Evolutionary conservation across 1,140 invertebrate species (phyloP).

Genomic region (Dufourea novaeangliae): DNA sequence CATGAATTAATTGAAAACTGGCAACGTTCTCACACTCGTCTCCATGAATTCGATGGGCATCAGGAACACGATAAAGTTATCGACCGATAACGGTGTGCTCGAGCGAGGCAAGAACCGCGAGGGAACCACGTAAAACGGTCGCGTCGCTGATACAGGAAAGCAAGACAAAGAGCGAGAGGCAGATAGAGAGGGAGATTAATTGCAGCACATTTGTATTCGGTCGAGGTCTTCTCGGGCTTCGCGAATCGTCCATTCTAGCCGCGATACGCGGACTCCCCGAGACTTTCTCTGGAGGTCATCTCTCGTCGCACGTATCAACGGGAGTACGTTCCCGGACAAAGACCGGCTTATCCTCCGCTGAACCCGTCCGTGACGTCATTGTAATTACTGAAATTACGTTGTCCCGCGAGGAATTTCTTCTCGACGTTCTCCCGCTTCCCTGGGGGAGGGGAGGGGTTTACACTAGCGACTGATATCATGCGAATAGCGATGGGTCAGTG

Average conservation of each 20-base stretch:
- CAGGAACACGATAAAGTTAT: conserved; percentile 56
- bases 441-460: background rate
- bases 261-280: background rate
- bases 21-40: background rate
- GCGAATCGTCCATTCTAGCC: conserved; percentile 1
- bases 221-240: background rate
- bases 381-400: conserved; percentile 58
- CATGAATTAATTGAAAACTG: conserved; percentile 27
- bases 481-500: too few species aligned
- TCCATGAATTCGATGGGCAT: conserved; percentile 16
- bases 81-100: conserved; percentile 35
- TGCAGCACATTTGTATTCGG: conserved; percentile 26
- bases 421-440: background rate
- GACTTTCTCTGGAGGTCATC: conserved; percentile 23
- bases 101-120: conserved; percentile 11
- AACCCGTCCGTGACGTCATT: conserved; percentile 51
- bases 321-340: background rate
- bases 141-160: too few species aligned
- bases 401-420: conserved; percentile 32
- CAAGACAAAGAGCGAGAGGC: background rate
- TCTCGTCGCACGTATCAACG: background rate
- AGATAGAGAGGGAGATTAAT: conserved; percentile 18
- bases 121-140: conserved; percentile 33
- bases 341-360: conserved; percentile 30
- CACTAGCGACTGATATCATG: too few species aligned